Base-by-base conservation (phyloP, 2,797 vertebrate species). In the Amniataba percoides region DNA sequence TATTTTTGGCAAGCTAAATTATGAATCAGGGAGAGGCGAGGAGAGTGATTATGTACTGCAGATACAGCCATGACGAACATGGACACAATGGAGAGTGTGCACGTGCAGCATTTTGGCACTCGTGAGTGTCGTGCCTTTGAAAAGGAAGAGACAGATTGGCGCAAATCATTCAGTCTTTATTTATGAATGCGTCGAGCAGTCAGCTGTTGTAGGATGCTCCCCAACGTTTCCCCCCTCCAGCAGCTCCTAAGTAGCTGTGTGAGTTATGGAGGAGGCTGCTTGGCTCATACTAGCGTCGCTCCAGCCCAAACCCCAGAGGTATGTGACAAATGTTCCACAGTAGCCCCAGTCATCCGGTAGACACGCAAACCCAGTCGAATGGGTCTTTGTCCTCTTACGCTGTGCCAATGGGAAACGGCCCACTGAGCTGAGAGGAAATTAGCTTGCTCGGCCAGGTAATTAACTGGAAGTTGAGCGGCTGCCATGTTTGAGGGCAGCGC, bases 371-470 rank as follows among this genome's bases (percentile, higher is more conserved):
- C 76, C 79, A 81, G 82, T 61, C 76, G 82, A 89, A 88, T 53
- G 84, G 82, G 83, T 72, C 81, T 87, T 88, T 88, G 87, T 85
- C 65, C 87, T 88, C 68, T 68, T 74, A 75, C 55, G 49, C 63
- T 21, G 45, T 53, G 82, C 88, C 83, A 74, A 36, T 57, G 76
- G 85, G 84, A 70, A 81, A 63, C 46, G 58, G 81, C 80, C 87
- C 89, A 88, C 82, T 87, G 88, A 89, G 85, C 88, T 77, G 88
- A 91, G 87, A 90, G 89, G 84, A 88, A 92, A 90, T 88, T 79
- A 92, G 85, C 81, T 87, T 23, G 82, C 89, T 43, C 87, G 82
- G 86, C 83, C 89, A 93, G 88, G 88, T 93, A 93, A 93, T 93
- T 93, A 93, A 90, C 86, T 91, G 86, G 82, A 92, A 92, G 89